phyloP scores from a whole-genome alignment of 2,888 invertebrate genomes.

The Eupithecia subfuscata region DNA sequence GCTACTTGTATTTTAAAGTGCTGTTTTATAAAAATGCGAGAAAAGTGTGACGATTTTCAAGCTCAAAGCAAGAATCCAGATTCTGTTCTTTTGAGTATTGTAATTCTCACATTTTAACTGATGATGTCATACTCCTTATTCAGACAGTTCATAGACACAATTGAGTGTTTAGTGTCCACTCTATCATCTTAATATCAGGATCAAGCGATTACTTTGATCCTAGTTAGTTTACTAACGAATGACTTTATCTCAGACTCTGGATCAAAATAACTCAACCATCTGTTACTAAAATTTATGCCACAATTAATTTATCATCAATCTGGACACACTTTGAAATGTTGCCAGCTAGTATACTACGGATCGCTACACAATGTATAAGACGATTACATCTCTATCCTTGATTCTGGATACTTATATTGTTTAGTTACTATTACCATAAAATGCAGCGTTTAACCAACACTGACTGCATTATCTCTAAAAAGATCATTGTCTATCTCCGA shows the following conservation, averaged over 20 bases:
- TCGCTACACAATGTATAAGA: slow-evolving; percentile 3
- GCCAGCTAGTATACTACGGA: slow-evolving; percentile 10
- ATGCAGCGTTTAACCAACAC: neutral
- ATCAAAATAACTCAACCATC: slow-evolving; percentile 18
- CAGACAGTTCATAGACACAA: slow-evolving; percentile 22
- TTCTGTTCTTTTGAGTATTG: neutral
- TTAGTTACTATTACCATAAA: slow-evolving; percentile 8
- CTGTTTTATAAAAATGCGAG: neutral
- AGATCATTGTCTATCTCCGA: slow-evolving; percentile 8
- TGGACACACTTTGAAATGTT: slow-evolving; percentile 19
- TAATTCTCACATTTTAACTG: neutral
- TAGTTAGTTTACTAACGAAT: slow-evolving; percentile 27
- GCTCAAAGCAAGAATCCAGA: neutral
- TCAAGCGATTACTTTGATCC: slow-evolving; percentile 30
- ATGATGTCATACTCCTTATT: slow-evolving; percentile 20
- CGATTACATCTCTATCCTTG: slow-evolving; percentile 6
- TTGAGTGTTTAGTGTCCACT: slow-evolving; percentile 16
- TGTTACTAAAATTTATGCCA: slow-evolving; percentile 12
- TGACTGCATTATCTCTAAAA: slow-evolving; percentile 3
- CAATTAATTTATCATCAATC: slow-evolving; percentile 26
- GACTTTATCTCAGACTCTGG: slow-evolving; percentile 1
- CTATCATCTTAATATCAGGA: slow-evolving; percentile 18
- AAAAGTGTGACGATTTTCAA: neutral
- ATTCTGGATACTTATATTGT: neutral
- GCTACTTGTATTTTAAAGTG: neutral